Conservation (phyloP, 2,797 vertebrate genomes). For the Gymnopithys bicolor region DNA sequence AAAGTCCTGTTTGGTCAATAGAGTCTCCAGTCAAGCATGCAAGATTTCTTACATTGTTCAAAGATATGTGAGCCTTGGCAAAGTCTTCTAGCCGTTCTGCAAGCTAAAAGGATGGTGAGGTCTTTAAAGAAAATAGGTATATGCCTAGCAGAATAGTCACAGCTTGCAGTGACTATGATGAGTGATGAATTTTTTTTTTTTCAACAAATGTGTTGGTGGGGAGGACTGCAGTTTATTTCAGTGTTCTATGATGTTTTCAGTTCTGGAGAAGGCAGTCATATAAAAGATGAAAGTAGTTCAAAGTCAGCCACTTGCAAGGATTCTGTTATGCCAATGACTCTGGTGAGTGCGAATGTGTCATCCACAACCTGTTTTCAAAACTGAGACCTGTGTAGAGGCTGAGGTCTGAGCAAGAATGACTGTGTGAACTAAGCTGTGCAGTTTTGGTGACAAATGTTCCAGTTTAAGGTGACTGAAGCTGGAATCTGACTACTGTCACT, state of each 20-base stretch:
- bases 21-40: constrained; percentile 29
- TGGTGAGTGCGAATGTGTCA: too few relatives aligned
- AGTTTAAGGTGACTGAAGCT: background rate
- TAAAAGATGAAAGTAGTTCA: background rate
- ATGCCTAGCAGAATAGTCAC: background rate
- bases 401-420: background rate
- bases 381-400: background rate
- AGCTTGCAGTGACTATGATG: background rate
- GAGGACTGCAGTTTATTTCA: background rate
- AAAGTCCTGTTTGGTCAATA: constrained; percentile 10
- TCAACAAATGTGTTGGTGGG: background rate
- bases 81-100: background rate
- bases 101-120: background rate
- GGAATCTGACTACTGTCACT: background rate
- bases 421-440: background rate
- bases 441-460: background rate
- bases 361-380: background rate
- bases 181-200: background rate
- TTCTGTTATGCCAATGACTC: background rate
- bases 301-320: background rate
- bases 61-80: background rate
- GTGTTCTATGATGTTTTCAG: background rate
- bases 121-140: background rate
- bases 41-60: constrained; percentile 50
- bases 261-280: background rate